phyloP scores from a whole-genome alignment of 2,888 invertebrate species.

The Noctua fimbriata region DNA sequence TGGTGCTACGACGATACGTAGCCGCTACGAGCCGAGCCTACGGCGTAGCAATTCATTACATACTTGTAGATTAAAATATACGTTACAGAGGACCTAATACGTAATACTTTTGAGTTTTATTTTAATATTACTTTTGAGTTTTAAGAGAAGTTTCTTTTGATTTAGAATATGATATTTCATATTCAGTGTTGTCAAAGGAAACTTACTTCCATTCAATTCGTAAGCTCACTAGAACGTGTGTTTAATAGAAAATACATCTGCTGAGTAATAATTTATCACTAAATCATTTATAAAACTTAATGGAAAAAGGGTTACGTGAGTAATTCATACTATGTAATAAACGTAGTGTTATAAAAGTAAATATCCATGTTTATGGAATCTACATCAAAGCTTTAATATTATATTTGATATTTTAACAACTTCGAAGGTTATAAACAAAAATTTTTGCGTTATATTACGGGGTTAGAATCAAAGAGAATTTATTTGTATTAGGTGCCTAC shows the following conservation, averaged over 20 bases:
- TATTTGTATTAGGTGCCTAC: slow-evolving; percentile 31
- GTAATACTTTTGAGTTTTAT: background rate
- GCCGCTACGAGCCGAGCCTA: slow-evolving; percentile 41
- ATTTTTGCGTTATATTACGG: slow-evolving; percentile 3
- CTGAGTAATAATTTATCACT: background rate
- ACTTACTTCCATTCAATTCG: slow-evolving; percentile 4
- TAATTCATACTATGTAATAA: slow-evolving; percentile 23
- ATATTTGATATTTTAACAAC: slow-evolving; percentile 24
- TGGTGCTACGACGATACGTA: slow-evolving; percentile 60
- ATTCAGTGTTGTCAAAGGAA: slow-evolving; percentile 5
- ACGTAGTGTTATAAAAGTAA: slow-evolving; percentile 16
- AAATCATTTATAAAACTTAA: background rate
- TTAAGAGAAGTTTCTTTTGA: slow-evolving; percentile 13
- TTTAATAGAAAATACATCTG: background rate
- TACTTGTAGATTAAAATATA: slow-evolving; percentile 43
- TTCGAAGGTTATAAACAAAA: slow-evolving; percentile 17
- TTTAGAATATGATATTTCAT: slow-evolving; percentile 8
- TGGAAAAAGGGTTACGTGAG: background rate
- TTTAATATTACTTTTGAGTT: background rate
- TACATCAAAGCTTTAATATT: slow-evolving; percentile 45
- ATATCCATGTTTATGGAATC: slow-evolving; percentile 13
- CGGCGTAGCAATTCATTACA: slow-evolving; percentile 53
- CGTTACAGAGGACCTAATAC: slow-evolving; percentile 9
- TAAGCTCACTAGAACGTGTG: background rate
- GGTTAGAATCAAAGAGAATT: slow-evolving; percentile 27